Base-by-base conservation (phyloP, 2,113 vertebrate species). In the Tyto alba region DNA sequence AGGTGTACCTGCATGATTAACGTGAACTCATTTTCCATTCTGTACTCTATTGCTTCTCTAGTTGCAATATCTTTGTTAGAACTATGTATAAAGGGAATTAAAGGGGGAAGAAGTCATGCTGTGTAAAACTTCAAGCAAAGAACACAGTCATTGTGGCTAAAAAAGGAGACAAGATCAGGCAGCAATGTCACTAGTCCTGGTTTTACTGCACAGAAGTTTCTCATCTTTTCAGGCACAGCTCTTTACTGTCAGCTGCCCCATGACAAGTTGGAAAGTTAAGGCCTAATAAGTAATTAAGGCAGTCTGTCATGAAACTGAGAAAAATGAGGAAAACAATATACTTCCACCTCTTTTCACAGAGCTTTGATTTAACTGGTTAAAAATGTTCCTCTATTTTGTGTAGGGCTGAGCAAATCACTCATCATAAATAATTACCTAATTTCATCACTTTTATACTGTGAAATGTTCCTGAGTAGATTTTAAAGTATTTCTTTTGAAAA, bases 361-460 rank as follows among this genome's bases (percentile, higher is more conserved):
- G 55, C 71, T 89, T 50, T 66, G 85, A 62, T 81, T 83, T 48
- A 68, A 41, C 60, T 38, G 68, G 83, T 72, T 90, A 60, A 95
- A 83, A 86, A 64, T 41, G 27, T 76, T 95, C 76, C 66, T n/a
- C 68, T 75, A 0, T 32, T 93, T 90, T 69, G 73, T 83, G 81
- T 0, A 27, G 83, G 62, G 52, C 83, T 40, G 64, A 93, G 73
- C 23, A 95, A 87, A 84, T 92, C 56, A 50, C 38, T 92, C 86
- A 78, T 79, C 77, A 69, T 96, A 91, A 96, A 93, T 95, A 82
- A 94, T 88, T 73, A 90, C 66, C 57, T 57, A 64, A 93, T 95
- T 89, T 93, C 60, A 38, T 30, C 40, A 10, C 77, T 96, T 90
- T 48, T 45, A 13, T 73, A 64, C 73, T 53, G 40, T 48, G 64